Conservation (phyloP, 1,140 invertebrate species). For the Lordiphosa mommai region DNA sequence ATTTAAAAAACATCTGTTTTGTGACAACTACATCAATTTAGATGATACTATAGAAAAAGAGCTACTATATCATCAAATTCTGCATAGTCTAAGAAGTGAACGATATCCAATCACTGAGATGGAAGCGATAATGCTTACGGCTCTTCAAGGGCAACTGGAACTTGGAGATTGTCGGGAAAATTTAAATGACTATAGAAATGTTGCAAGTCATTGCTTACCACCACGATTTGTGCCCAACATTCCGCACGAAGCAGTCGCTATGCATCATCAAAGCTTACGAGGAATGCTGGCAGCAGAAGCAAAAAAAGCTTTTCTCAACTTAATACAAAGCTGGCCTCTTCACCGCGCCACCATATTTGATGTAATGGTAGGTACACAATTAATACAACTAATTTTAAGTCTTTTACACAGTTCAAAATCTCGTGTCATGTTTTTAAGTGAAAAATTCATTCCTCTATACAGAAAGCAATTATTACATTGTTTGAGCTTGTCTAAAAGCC, state of each 20-base stretch:
- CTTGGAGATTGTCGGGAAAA: constrained; percentile 89
- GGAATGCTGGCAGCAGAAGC: constrained; percentile 92
- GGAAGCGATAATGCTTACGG: constrained; percentile 96
- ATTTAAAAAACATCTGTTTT: constrained; percentile 96
- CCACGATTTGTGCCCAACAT: constrained; percentile 87
- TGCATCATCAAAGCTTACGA: constrained; percentile 92
- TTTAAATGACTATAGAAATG: constrained; percentile 86
- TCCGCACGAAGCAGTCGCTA: constrained; percentile 88
- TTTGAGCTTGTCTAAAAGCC: too few relatives aligned
- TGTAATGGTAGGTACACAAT: constrained; percentile 84
- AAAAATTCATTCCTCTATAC: too few relatives aligned
- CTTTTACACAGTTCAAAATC: too few relatives aligned
- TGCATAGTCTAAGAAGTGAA: constrained; percentile 93
- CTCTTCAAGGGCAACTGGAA: constrained; percentile 95
- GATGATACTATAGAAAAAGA: constrained; percentile 96
- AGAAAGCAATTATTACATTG: too few relatives aligned
- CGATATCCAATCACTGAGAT: constrained; percentile 94
- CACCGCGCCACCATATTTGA: constrained; percentile 96
- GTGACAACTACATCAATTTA: constrained; percentile 90
- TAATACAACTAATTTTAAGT: background rate
- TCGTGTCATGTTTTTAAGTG: too few relatives aligned
- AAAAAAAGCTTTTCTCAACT: constrained; percentile 95
- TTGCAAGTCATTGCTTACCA: constrained; percentile 91
- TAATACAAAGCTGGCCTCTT: constrained; percentile 95
- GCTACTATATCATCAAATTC: constrained; percentile 96